A percentile compares a stretch with the other conserved stretches of the same genome.
These are phyloP conservation scores for Girardinichthys multiradiatus DNA, from an alignment of 2,113 vertebrate genomes.

Conservation along the genomic window DNA sequence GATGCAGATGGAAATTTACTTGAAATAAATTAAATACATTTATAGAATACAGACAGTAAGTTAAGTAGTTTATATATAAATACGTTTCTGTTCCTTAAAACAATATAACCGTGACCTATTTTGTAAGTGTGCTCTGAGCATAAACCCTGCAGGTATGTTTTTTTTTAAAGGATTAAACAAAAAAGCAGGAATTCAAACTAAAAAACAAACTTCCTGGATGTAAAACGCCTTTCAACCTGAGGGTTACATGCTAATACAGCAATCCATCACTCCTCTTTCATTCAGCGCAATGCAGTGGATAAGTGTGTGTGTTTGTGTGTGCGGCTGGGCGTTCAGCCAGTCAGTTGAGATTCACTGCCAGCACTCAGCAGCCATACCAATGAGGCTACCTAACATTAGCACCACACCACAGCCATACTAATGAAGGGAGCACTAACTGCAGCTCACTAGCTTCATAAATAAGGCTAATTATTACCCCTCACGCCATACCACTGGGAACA, in stretches of 20 bases:
- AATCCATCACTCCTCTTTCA: constrained; percentile 34
- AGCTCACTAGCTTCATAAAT: constrained; percentile 31
- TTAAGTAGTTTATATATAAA: neutral
- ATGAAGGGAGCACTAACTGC: constrained; percentile 46
- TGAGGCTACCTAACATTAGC: constrained; percentile 60
- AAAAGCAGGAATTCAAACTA: neutral
- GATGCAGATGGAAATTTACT: neutral
- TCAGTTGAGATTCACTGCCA: constrained; percentile 58
- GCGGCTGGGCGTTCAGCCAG: constrained; percentile 59
- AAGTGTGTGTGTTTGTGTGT: constrained; percentile 27
- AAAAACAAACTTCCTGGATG: constrained; percentile 8
- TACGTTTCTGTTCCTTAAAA: neutral
- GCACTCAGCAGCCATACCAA: constrained; percentile 62
- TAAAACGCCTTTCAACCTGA: constrained; percentile 21
- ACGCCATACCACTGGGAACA: neutral
- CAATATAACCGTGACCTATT: no score
- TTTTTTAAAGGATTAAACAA: neutral
- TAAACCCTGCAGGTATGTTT: neutral
- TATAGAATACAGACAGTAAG: neutral
- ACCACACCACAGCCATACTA: constrained; percentile 35
- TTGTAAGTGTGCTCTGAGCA: neutral
- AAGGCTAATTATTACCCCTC: constrained; percentile 27
- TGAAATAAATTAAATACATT: neutral
- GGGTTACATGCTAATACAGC: constrained; percentile 44
- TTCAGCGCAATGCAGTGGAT: constrained; percentile 63